Base-by-base conservation (phyloP, 1,140 invertebrate genomes). In the Trichonephila inaurata region DNA sequence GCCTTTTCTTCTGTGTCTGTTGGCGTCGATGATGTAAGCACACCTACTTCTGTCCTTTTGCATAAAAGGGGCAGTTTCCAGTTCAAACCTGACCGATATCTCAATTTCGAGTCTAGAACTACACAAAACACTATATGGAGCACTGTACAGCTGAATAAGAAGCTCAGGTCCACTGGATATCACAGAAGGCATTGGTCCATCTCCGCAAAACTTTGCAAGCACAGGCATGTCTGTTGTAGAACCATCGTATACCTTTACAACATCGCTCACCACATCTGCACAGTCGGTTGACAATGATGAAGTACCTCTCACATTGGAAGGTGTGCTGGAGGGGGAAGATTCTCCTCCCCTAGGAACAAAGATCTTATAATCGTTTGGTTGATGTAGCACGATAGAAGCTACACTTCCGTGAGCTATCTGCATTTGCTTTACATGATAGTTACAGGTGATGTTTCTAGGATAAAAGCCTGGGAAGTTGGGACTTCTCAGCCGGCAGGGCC, bases 181-280 rank as follows among this genome's bases (percentile, higher is more conserved):
- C 21, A 98, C 97, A 95, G 97, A 97, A 1, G 98, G 98, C 64
- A 98, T 97, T 0, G 97, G 97, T 64, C 98, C 98, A 62, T 97
- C 97, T 2, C 98, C 98, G 95, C 98, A 99, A 95, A 98, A 98
- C 96, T 98, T 98, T 93, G 98, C 96, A 94, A 99, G 97, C 93
- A 98, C 97, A 12, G 98, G 98, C 95, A 98, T 96, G 10, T 98
- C 98, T 85, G 98, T 98, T 95, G 98, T 98, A 19, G 83, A 64
- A 58, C 98, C 98, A 95, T 98, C 98, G 96, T 98, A 98, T 61
- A 99, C 97, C 95, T 97, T 97, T 95, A 98, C 97, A 95, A 98
- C 97, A 95, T 98, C 98, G 40, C 83, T 88, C 12, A 51, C 18
- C 2, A 18, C 14, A 95, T 98, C 98, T 92, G 98, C 97, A 83